Evolutionary conservation across 2,888 invertebrate genomes (phyloP), one percentile per base, ranked within the genome.

Genomic region (Palloptera scutellata): DNA sequence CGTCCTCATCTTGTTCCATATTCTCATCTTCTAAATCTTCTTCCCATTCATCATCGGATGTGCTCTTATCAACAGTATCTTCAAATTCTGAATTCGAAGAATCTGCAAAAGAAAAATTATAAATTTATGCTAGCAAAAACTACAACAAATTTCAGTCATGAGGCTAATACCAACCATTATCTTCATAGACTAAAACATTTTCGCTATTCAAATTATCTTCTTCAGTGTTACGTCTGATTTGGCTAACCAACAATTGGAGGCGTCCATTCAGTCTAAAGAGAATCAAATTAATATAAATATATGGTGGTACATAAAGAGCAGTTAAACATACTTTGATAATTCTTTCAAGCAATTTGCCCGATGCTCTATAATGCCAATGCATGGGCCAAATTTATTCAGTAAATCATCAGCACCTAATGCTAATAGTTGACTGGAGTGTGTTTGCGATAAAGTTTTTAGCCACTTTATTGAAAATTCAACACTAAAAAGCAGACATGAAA

Each of bases 291-390:
- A 11, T 1, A 57, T 17, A 53, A 61, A 15, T 60, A 51, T 52
- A 63, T 42, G n/a, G 2, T 17, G 10, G 41, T 59, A n/a, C 12
- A 12, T 12, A 42, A 20, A 30, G 19, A 40, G 15, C 2, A 45
- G 48, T 12, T 66, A 30, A 40, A 58, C 64, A 52, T 73, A 84
- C 85, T 81, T 84, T 9, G 84, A 76, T 4, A 84, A 73, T 64
- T 83, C 81, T 59, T 79, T 77, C 6, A 85, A 73, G 54, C 83
- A 84, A 62, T 79, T 79, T 55, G 81, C 75, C 30, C 85, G 77
- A 69, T 85, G 81, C 64, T 85, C 83, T 45, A 85, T 84, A 40
- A 85, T 80, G 40, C 85, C 85, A 15, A 85, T 75, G n/a, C 83
- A 82, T 1, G 83, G 76, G 20, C 80, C 82, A 59, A 85, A 79